Evolutionary conservation across 2,797 vertebrate species (phyloP), one percentile per base, ranked within the genome.

Genomic region (Mormyrops boulengeri): DNA sequence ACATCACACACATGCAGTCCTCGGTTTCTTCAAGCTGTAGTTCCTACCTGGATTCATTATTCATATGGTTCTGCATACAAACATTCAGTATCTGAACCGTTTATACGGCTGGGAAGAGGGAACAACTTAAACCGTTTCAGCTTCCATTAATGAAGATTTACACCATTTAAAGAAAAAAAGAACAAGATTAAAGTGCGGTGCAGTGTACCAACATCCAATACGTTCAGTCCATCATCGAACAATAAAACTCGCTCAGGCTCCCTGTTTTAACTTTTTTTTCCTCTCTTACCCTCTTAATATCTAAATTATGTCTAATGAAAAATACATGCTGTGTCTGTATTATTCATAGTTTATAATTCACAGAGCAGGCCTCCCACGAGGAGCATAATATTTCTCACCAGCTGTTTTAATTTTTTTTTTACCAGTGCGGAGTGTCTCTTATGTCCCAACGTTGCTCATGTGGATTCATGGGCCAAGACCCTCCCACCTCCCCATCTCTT

Each of bases 191-290:
- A 50, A 85, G n/a, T 26, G 47, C n/a, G 12, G 14, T 14, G 8
- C 14, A 5, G 4, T 87, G 55, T 41, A 62, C 14, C 53, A 62
- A 47, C 41, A 26, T 19, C 30, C 30, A n/a, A 55, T 50, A 73
- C 5, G 49, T 47, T 88, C 88, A 85, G 44, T 66, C 57, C 52
- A 73, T 89, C 90, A 73, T 85, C 26, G 50, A 66, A 93, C 92
- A 93, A 87, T 89, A 90, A 92, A 93, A 85, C 44, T 91, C 89
- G 93, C 92, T 93, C 93, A 92, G 90, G 90, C 60, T 92, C 87
- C 91, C 91, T 88, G 57, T 88, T 41, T 85, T 50, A 88, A 77
- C 52, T 60, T 41, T 62, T 85, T 89, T 89, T 62, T 38, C 52
- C 90, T 12, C 73, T 87, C 89, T 87, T 86, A 89, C 60, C 44